These are phyloP conservation scores for Oryzias javanicus DNA, from an alignment of 2,113 vertebrate species.

Conservation along the genomic window DNA sequence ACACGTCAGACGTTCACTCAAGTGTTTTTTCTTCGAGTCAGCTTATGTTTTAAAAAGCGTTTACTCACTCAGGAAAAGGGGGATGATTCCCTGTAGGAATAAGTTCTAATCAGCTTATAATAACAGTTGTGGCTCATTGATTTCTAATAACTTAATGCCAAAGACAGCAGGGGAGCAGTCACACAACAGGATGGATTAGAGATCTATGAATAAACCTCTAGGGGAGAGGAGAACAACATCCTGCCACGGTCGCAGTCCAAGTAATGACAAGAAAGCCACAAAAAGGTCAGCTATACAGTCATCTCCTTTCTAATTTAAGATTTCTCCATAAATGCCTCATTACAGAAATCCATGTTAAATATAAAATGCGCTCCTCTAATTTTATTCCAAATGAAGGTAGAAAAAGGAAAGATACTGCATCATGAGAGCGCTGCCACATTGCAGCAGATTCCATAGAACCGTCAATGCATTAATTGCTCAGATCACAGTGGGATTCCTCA, in stretches of 20 bases:
- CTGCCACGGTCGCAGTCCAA: slow-evolving; percentile 26
- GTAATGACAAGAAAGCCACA: slow-evolving; percentile 28
- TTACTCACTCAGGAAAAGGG: slow-evolving; percentile 2
- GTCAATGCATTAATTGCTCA: no score
- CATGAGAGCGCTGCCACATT: no score
- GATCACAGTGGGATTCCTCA: no score
- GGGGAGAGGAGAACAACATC: slow-evolving; percentile 29
- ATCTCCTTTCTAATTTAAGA: no score
- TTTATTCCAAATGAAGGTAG: no score
- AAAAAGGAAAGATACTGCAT: no score
- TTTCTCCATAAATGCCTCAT: no score
- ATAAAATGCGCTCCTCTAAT: no score
- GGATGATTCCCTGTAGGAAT: not conserved
- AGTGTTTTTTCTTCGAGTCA: not conserved
- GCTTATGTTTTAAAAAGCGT: not conserved
- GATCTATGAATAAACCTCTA: slow-evolving; percentile 22
- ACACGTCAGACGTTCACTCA: slow-evolving; percentile 13
- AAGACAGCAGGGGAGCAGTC: slow-evolving; percentile 23
- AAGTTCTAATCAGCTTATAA: slow-evolving; percentile 13
- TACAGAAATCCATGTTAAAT: no score
- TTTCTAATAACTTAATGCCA: slow-evolving; percentile 43
- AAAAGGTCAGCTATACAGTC: not conserved
- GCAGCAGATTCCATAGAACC: no score
- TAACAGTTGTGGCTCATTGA: slow-evolving; percentile 38
- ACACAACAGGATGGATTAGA: slow-evolving; percentile 37